phyloP scores from a whole-genome alignment of 2,888 invertebrate species.

The Antheraea yamamai region DNA sequence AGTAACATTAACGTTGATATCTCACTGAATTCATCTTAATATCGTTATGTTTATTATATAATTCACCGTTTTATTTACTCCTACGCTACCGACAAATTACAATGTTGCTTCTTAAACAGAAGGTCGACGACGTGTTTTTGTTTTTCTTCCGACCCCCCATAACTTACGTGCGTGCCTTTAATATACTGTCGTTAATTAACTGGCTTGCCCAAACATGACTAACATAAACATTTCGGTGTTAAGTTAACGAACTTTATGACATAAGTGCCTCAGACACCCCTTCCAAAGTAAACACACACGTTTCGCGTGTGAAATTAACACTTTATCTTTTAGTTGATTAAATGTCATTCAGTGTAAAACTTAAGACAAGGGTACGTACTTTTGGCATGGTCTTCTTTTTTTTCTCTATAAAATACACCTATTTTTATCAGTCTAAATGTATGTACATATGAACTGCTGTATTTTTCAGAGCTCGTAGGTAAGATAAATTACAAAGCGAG shows the following conservation, averaged over 20 bases:
- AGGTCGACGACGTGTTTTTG: constrained; percentile 41
- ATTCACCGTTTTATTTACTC: not conserved
- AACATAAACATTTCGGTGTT: constrained; percentile 57
- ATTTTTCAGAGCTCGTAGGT: not conserved
- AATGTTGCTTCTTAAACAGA: constrained; percentile 23
- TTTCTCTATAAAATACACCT: not conserved
- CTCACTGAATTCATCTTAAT: constrained; percentile 13
- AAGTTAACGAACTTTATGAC: constrained; percentile 60
- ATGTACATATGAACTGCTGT: not conserved
- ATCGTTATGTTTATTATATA: not conserved
- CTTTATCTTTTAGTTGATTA: constrained; percentile 9
- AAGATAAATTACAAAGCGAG: not conserved
- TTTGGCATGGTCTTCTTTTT: not conserved
- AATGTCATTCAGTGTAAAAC: not conserved
- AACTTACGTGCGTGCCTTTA: constrained; percentile 64
- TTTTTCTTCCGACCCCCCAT: constrained; percentile 51
- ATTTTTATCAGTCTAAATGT: too few relatives aligned
- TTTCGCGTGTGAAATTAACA: constrained; percentile 8
- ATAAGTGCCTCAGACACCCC: constrained; percentile 38
- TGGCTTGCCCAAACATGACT: constrained; percentile 59
- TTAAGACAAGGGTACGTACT: not conserved
- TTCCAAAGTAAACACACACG: constrained; percentile 27
- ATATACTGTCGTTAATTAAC: constrained; percentile 64
- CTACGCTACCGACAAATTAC: not conserved
- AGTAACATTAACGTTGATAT: not conserved